Conservation (phyloP, 2,113 vertebrate genomes). For the Aegithalos caudatus region DNA sequence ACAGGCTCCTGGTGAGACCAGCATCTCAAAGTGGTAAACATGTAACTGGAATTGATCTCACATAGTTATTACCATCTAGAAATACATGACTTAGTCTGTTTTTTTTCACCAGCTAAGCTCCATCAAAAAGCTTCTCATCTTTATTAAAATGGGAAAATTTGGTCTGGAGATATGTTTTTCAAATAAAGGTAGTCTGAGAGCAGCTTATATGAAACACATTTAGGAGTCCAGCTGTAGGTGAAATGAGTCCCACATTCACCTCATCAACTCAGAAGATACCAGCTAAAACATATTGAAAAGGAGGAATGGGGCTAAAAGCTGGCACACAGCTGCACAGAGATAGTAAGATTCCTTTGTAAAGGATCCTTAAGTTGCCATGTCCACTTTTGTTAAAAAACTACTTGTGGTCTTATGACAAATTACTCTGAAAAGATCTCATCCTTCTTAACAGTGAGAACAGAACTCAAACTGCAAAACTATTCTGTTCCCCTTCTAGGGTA, state of each 20-base stretch:
- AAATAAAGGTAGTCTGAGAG: background rate
- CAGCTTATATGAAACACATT: background rate
- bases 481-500: background rate
- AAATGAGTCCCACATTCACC: background rate
- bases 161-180: background rate
- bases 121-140: background rate
- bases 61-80: background rate
- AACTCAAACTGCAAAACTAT: background rate
- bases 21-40: background rate
- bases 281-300: background rate
- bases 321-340: background rate
- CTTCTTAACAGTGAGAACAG: background rate
- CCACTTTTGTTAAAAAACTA: background rate
- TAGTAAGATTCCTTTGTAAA: background rate
- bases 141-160: background rate
- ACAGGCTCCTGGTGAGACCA: background rate
- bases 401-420: background rate
- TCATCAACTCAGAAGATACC: background rate
- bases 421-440: background rate
- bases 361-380: background rate
- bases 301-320: fast-evolving
- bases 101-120: background rate
- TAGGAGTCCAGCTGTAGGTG: background rate
- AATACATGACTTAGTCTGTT: background rate
- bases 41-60: background rate